These are phyloP conservation scores for Dipodomys merriami DNA, from an alignment of 2,113 vertebrate genomes.

Conservation along the genomic window DNA sequence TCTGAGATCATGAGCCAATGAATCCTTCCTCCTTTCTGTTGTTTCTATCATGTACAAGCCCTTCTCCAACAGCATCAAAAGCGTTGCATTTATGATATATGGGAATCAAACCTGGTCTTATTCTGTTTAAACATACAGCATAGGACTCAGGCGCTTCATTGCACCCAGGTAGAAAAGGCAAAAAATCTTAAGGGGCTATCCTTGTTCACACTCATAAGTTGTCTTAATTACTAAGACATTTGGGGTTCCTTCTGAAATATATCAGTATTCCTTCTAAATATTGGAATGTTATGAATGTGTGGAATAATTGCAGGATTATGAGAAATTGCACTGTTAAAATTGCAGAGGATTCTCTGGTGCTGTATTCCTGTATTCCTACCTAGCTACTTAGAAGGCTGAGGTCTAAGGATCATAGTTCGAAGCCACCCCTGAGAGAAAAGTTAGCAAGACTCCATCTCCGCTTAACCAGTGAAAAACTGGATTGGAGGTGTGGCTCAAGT, in stretches of 20 bases:
- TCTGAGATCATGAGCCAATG: too few relatives aligned
- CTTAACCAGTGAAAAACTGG: too few relatives aligned
- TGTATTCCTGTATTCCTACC: too few relatives aligned
- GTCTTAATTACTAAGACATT: neutral
- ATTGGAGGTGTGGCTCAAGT: too few relatives aligned
- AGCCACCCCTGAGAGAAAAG: too few relatives aligned
- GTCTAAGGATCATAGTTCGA: too few relatives aligned
- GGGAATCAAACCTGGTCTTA: neutral
- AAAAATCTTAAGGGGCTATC: neutral
- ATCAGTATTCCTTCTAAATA: neutral
- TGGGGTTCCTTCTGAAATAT: neutral
- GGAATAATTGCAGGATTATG: neutral
- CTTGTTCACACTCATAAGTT: too few relatives aligned
- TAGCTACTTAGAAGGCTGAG: too few relatives aligned
- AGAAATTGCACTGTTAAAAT: constrained; percentile 13
- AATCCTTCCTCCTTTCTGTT: too few relatives aligned
- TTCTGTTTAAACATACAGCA: neutral
- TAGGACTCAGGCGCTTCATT: neutral
- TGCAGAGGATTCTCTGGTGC: neutral
- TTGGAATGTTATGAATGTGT: neutral
- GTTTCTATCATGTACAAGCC: neutral
- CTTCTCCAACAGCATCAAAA: neutral
- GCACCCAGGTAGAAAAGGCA: neutral
- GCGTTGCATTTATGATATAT: neutral
- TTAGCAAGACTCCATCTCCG: too few relatives aligned